A percentile compares a stretch with the other conserved stretches of the same genome.
These are phyloP conservation scores for Strigops habroptila DNA, from an alignment of 2,113 vertebrate genomes.

Conservation along the genomic window DNA sequence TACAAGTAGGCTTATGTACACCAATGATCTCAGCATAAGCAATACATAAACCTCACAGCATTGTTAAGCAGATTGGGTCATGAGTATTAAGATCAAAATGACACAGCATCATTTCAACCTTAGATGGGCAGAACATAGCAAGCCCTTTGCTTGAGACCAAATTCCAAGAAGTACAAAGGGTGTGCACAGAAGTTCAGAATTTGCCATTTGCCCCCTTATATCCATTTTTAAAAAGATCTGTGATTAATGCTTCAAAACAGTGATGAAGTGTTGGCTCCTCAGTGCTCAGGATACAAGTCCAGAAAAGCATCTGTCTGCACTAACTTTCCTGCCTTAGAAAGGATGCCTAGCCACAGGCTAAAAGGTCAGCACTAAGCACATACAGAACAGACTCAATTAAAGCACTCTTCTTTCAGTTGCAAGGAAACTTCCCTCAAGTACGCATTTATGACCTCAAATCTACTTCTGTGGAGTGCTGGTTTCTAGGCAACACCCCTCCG, in stretches of 20 bases:
- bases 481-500: neutral
- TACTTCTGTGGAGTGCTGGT: neutral
- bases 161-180: neutral
- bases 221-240: neutral
- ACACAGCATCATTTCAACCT: neutral
- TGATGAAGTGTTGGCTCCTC: neutral
- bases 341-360: neutral
- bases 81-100: neutral
- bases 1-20: neutral
- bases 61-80: neutral
- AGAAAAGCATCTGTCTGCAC: neutral
- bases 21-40: neutral
- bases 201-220: neutral
- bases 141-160: neutral
- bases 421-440: neutral
- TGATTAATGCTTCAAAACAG: neutral
- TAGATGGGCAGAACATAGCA: neutral
- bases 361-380: neutral
- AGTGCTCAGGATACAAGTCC: neutral
- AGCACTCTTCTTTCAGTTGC: neutral
- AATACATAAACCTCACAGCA: neutral
- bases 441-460: neutral
- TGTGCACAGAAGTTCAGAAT: neutral
- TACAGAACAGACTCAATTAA: neutral
- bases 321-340: neutral